Evolutionary conservation across 92 coral and sea anemone genomes (phyloP).

Genomic region (Diadumene lineata): DNA sequence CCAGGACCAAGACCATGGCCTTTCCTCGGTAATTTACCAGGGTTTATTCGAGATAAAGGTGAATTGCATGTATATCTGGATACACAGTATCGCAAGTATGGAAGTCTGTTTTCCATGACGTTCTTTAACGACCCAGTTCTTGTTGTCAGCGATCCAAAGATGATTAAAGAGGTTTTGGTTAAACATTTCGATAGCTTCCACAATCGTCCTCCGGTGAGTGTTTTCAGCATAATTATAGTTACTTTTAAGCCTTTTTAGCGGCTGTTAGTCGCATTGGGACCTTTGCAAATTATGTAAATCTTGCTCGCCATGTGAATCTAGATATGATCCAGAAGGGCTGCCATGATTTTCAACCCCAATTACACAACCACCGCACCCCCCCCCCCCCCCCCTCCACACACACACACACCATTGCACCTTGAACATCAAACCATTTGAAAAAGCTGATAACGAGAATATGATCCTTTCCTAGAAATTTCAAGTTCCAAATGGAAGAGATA

Average conservation of each 20-base stretch:
- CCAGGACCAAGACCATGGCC: conserved; percentile 16
- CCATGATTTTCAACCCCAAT: no score
- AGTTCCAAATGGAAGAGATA: background rate
- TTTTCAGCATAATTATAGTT: background rate
- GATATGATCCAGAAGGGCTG: no score
- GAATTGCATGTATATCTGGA: conserved; percentile 6
- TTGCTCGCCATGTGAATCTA: no score
- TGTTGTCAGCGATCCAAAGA: conserved; percentile 27
- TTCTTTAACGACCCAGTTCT: conserved; percentile 26
- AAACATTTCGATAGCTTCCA: conserved; percentile 33
- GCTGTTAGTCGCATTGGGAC: no score
- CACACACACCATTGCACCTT: no score
- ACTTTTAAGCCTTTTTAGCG: background rate
- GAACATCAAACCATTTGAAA: no score
- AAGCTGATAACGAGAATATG: no score
- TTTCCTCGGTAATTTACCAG: conserved; percentile 7
- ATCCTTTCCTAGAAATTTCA: background rate
- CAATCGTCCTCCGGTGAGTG: conserved; percentile 32
- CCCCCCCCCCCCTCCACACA: no score
- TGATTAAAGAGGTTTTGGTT: conserved; percentile 31
- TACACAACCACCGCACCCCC: no score
- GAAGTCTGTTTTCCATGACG: conserved; percentile 23
- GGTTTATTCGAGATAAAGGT: conserved; percentile 12
- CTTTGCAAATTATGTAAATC: no score
- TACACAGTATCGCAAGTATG: conserved; percentile 25